Evolutionary conservation across 1,140 invertebrate genomes (phyloP).

Genomic region (Heliconius hewitsoni): DNA sequence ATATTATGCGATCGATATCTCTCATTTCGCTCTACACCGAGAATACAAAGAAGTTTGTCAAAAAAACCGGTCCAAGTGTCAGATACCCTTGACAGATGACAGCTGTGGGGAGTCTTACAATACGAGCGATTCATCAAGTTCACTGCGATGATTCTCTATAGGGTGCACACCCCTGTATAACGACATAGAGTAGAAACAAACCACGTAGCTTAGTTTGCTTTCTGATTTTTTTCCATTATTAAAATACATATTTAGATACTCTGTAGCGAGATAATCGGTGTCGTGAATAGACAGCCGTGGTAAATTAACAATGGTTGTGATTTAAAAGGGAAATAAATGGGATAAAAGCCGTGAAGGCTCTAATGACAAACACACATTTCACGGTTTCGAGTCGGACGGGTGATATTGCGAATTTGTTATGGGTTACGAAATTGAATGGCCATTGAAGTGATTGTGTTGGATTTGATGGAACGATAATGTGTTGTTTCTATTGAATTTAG

Average conservation of each 20-base stretch:
- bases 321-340: constrained; percentile 75
- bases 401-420: constrained; percentile 65
- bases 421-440: constrained; percentile 51
- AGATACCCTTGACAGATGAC: constrained; percentile 74
- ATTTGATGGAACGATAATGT: constrained; percentile 15
- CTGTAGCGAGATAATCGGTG: constrained; percentile 51
- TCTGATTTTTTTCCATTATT: neutral
- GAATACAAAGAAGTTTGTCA: constrained; percentile 65
- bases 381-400: constrained; percentile 57
- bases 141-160: constrained; percentile 58
- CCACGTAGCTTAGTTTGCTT: neutral
- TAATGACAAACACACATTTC: constrained; percentile 76
- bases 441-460: constrained; percentile 21
- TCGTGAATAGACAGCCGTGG: constrained; percentile 65
- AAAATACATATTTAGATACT: constrained; percentile 22
- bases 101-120: constrained; percentile 72
- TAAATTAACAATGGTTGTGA: constrained; percentile 73
- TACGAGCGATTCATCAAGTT: constrained; percentile 68
- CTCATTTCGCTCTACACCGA: constrained; percentile 66
- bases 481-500: neutral
- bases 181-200: constrained; percentile 50
- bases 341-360: constrained; percentile 69
- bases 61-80: constrained; percentile 74
- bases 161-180: constrained; percentile 58
- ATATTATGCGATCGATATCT: constrained; percentile 77